Conservation (phyloP, 2,797 vertebrate genomes). For the Melanotaenia pygmaea region DNA sequence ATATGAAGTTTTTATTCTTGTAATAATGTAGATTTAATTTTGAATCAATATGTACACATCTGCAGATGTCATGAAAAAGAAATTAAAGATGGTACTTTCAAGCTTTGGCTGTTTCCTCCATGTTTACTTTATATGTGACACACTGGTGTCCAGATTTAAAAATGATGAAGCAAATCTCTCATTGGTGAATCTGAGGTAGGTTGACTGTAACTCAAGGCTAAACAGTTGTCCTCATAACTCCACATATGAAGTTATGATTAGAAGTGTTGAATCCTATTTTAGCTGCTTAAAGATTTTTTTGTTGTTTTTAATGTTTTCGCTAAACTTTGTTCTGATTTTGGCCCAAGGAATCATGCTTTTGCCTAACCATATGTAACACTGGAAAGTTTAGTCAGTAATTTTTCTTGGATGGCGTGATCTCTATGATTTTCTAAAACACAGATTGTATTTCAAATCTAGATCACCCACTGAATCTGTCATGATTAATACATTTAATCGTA, state of each 20-base stretch:
- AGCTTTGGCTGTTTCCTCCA: neutral
- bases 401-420: neutral
- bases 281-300: neutral
- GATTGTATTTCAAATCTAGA: neutral
- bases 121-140: neutral
- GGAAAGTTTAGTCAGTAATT: neutral
- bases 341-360: neutral
- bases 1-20: neutral
- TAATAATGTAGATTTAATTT: neutral
- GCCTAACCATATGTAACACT: neutral
- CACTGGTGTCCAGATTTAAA: neutral
- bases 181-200: neutral
- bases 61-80: neutral
- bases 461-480: neutral
- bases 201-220: neutral
- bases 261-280: neutral
- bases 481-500: neutral
- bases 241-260: neutral
- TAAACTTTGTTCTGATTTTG: neutral
- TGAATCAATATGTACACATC: neutral
- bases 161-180: neutral
- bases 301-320: neutral
- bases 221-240: neutral
- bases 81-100: neutral
- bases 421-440: too few relatives aligned